Conservation (phyloP, 2,797 vertebrate genomes). For the Ibycter americanus region DNA sequence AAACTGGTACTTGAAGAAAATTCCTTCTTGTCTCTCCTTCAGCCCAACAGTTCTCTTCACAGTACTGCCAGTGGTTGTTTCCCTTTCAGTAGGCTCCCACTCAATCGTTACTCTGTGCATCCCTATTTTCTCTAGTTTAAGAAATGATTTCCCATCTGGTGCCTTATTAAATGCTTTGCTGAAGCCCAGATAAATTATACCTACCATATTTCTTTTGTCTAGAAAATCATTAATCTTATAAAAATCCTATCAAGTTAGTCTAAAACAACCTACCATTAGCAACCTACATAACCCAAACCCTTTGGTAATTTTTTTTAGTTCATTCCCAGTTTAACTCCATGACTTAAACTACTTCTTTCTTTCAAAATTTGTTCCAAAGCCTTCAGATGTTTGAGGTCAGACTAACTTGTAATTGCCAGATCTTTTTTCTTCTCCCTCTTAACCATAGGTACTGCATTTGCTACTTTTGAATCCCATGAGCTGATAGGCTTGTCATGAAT, state of each 20-base stretch:
- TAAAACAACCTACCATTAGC: background rate
- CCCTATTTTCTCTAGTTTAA: slow-evolving; percentile 26
- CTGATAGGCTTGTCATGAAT: background rate
- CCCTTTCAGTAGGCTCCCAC: background rate
- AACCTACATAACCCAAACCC: background rate
- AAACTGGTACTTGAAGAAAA: background rate
- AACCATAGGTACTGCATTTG: background rate
- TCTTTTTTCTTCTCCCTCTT: background rate
- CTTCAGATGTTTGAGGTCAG: background rate
- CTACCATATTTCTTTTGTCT: slow-evolving; percentile 33
- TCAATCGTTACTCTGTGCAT: background rate
- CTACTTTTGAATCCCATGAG: background rate
- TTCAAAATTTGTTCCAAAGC: slow-evolving; percentile 7
- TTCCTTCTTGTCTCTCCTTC: background rate
- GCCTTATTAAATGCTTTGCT: slow-evolving; percentile 41
- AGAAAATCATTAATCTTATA: slow-evolving; percentile 27
- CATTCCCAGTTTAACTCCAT: background rate
- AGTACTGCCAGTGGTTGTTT: background rate
- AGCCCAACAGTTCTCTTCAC: background rate
- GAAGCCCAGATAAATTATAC: slow-evolving; percentile 37
- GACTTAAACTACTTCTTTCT: slow-evolving; percentile 19
- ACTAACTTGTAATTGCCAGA: background rate
- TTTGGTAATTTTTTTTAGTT: background rate
- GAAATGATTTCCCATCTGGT: slow-evolving; percentile 24
- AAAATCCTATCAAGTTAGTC: background rate